Evolutionary conservation across 2,113 vertebrate species (phyloP), one percentile per base, ranked within the genome.

Genomic region (Centropus unirufus): DNA sequence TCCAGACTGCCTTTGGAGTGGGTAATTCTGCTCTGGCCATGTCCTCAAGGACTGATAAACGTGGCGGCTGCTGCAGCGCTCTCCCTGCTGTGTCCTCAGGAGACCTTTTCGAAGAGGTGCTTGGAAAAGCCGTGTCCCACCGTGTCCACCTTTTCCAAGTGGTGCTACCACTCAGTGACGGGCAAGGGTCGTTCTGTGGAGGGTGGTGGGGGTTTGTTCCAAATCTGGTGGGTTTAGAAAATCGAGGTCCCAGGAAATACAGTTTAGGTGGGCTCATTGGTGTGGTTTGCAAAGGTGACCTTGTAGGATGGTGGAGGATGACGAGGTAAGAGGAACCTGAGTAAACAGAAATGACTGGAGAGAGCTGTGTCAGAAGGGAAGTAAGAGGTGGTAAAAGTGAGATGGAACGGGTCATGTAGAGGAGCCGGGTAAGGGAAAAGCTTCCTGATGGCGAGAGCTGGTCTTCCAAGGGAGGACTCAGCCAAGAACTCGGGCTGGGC

Each of bases 321-420:
- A 74, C 1, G 1, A 87, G 34, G 64, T 75, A 62, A 58, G 68
- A 74, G 39, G 47, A 80, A 83, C 30, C 26, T 36, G 49, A 87
- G 80, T 70, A 92, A 92, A 36, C 7, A 67, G 76, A 46, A 47
- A 49, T 94, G 88, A 85, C 87, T 87, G 91, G 78, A 40, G 13
- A 1, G 5, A 61, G 80, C 57, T 80, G 70, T 63, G 68, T 86
- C 76, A 64, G 79, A 91, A 67, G 76, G 13, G 29, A 80, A 61
- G 54, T 61, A 51, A 91, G 68, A 77, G 23, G 55, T 67, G 67
- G 34, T 51, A 83, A 26, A 0, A 0, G 55, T 13, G 70, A 91
- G 63, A 58, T 9, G 44, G 59, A 67, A 82, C 36, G 44, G 47
- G 8, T 42, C 39, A 58, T 2, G 4, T 0, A 1, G 59, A 59